Percentiles rank a stretch among this genome's conserved stretches.
Evolutionary conservation across 1,140 invertebrate species (phyloP).

Genomic region (Lithobius niger): DNA sequence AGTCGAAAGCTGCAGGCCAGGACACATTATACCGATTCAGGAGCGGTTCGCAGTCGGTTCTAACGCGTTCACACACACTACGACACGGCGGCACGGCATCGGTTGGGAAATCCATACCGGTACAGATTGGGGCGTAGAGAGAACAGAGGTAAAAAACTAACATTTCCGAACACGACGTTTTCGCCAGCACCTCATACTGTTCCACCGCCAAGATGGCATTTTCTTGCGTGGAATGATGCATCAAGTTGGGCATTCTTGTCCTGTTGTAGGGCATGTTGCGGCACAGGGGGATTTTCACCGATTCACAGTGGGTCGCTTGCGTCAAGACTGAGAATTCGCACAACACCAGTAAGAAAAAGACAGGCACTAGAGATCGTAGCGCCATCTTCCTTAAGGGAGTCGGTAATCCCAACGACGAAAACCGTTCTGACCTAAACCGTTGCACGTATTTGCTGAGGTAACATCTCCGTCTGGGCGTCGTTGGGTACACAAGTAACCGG

Average conservation of each 20-base stretch:
- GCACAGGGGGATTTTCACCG: constrained; percentile 63
- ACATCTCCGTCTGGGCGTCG: too few relatives aligned
- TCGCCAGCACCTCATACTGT: constrained; percentile 37
- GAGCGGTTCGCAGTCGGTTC: constrained; percentile 29
- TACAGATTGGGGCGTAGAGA: constrained; percentile 37
- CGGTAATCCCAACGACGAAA: too few relatives aligned
- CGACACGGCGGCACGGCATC: constrained; percentile 22
- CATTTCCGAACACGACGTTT: constrained; percentile 34
- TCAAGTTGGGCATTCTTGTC: constrained; percentile 72
- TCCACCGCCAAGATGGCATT: constrained; percentile 51
- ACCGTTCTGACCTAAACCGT: too few relatives aligned
- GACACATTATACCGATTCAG: constrained; percentile 31
- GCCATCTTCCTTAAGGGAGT: too few relatives aligned
- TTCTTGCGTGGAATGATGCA: constrained; percentile 59
- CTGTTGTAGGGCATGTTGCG: constrained; percentile 70
- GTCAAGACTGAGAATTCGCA: too few relatives aligned
- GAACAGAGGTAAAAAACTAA: constrained; percentile 36
- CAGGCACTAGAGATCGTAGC: too few relatives aligned
- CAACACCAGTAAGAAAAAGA: too few relatives aligned
- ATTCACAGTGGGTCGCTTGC: too few relatives aligned
- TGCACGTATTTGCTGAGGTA: too few relatives aligned
- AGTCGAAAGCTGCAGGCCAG: constrained; percentile 34
- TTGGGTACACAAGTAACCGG: too few relatives aligned
- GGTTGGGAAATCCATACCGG: constrained; percentile 17
- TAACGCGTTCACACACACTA: constrained; percentile 15